Evolutionary conservation across 2,888 invertebrate species (phyloP), one percentile per base, ranked within the genome.

Genomic region (Campaea margaritaria): DNA sequence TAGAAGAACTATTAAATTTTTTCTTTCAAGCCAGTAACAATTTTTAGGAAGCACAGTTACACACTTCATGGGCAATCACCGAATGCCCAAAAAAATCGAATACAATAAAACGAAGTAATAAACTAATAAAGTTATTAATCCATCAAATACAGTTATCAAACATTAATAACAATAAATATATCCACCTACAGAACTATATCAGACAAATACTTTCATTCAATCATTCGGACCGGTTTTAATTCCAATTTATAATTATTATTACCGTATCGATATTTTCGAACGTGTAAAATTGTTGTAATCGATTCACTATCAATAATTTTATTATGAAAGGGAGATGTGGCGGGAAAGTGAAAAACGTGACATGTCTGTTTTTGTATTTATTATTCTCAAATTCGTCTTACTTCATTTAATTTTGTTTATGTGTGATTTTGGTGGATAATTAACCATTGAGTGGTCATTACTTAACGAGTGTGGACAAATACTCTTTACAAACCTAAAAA

Each of bases 141-240:
- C 31, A 55, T 61, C 60, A 56, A 56, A 47, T 52, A 61, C 60
- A 56, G 60, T 61, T 61, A 60, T 50, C 21, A 14, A 38, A 56
- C 60, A 56, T 61, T 47, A 61, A 61, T 56, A 56, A 61, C 47
- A 61, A 56, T 61, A 61, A 61, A 61, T 56, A 54, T 45, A 60
- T 55, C 55, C 52, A 28, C 58, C 49, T 27, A 59, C 53, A 15
- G 50, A 60, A 61, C 55, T 61, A 51, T 55, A 61, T 42, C 60
- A 43, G 54, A 55, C 43, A 42, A 41, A 55, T 45, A 54, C 58
- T 58, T 65, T 46, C 58, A 65, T 66, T 64, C 61, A 58, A 53
- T 62, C 34, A 48, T 47, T 42, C 10, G 9, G 62, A 66, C 66
- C 38, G 61, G 68, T 68, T 64, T 44, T 31, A 10, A 64, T 53